Evolutionary conservation across 1,140 invertebrate genomes (phyloP), one percentile per base, ranked within the genome.

Genomic region (Drosophila rufa): DNA sequence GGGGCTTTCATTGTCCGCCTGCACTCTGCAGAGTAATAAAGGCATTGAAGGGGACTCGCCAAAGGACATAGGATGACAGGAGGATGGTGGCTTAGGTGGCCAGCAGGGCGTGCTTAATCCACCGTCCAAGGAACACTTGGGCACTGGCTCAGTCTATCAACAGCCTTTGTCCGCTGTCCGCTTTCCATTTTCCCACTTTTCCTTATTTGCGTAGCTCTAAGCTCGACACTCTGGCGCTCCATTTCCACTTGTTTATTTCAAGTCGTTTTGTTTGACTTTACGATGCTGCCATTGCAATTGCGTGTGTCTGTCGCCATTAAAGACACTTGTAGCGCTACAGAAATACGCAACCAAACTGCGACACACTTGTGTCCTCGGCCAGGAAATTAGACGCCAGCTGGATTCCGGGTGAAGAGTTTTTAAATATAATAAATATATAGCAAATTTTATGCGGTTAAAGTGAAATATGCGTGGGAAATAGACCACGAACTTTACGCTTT

Each of bases 251-350:
- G 58, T 76, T 67, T 80, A 55, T 48, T 56, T 56, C 58, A 47
- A 68, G 58, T 55, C 60, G 51, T 51, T 69, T 36, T 77, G 48
- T 62, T 73, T 73, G 47, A 80, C 71, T 65, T 79, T 64, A 71
- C 59, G 76, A 71, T 55, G 58, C 42, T 70, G 51, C 51, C 62
- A 68, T 46, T 78, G 76, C 57, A 78, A 45, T 65, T 57, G 30
- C 30, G 33, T 42, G 40, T 62, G n/a, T 43, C 69, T 59, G 19
- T 42, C 27, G 53, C 59, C 51, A 60, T 79, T 60, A 71, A 71
- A 42, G 61, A 55, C 75, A 79, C 76, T 79, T 79, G 75, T 79
- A 60, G 74, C 64, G 50, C 19, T n/a, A 27, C 7, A 55, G 33
- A 53, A 74, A 57, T 58, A 66, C 47, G 22, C 55, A 42, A 17